A percentile compares a stretch with the other conserved stretches of the same genome.
Conservation (phyloP, 2,113 vertebrate species). For the Microcebus tavaratra region DNA sequence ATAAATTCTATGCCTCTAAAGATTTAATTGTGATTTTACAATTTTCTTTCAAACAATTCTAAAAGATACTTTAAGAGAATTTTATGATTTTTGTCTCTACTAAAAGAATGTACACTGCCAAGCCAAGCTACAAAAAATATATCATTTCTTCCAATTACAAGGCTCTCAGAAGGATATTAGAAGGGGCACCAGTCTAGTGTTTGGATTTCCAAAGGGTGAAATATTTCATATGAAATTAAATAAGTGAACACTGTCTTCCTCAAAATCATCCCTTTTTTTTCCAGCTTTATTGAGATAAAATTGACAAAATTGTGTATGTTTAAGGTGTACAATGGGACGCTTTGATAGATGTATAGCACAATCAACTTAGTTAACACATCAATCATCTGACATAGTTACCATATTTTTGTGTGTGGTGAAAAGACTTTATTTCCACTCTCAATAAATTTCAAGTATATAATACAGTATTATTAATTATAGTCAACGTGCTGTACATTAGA, state of each 20-base stretch:
- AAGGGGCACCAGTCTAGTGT: not conserved
- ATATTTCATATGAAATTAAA: constrained; percentile 52
- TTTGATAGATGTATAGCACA: not conserved
- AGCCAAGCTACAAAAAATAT: not conserved
- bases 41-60: not conserved
- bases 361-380: not conserved
- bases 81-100: not conserved
- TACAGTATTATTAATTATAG: not conserved
- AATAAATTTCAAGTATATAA: not conserved
- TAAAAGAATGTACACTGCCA: not conserved
- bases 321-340: not conserved
- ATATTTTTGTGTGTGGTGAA: not conserved
- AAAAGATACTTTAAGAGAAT: constrained; percentile 17
- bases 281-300: not conserved
- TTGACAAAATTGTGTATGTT: not conserved
- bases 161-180: not conserved
- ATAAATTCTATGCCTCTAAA: not conserved
- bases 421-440: not conserved
- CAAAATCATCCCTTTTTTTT: constrained; percentile 1
- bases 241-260: not conserved
- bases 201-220: not conserved
- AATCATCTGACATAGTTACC: not conserved
- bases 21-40: constrained; percentile 20
- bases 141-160: constrained; percentile 16
- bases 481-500: not conserved